Conservation (phyloP, 1,140 invertebrate species). For the Cherax destructor region DNA sequence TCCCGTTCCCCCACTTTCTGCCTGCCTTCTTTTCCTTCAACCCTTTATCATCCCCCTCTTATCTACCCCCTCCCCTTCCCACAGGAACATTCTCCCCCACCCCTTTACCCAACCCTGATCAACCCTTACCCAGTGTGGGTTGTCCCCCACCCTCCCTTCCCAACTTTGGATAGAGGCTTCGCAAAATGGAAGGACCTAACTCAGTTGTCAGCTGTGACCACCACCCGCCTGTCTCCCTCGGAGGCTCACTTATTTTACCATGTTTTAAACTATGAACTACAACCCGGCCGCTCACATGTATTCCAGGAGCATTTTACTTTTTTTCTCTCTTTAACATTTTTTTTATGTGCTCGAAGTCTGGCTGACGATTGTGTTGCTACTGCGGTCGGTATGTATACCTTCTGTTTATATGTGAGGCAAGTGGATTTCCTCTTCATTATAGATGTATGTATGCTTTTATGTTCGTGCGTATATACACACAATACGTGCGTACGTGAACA, state of each 20-base stretch:
- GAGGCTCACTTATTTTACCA: neutral
- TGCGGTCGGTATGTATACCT: neutral
- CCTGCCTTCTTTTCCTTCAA: neutral
- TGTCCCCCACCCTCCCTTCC: neutral
- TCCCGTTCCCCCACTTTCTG: neutral
- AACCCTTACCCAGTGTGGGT: neutral
- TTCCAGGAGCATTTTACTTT: neutral
- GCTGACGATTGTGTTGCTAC: neutral
- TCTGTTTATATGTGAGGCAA: neutral
- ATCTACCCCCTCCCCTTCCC: too few relatives aligned
- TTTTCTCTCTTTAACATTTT: too few relatives aligned
- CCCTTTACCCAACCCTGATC: too few relatives aligned
- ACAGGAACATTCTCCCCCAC: too few relatives aligned
- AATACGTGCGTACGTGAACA: neutral
- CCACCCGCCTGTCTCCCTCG: slow-evolving; percentile 7
- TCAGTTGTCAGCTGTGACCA: slow-evolving; percentile 24
- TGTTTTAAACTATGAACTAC: slow-evolving; percentile 32
- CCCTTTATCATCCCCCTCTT: too few relatives aligned
- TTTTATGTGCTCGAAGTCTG: neutral
- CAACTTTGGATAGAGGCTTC: neutral
- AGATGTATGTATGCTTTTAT: slow-evolving; percentile 26
- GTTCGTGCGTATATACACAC: slow-evolving; percentile 13
- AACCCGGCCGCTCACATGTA: neutral
- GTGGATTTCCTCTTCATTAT: neutral
- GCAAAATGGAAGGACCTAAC: slow-evolving; percentile 19